Conservation (phyloP, 2,888 invertebrate genomes). For the Bimastos eiseni region DNA sequence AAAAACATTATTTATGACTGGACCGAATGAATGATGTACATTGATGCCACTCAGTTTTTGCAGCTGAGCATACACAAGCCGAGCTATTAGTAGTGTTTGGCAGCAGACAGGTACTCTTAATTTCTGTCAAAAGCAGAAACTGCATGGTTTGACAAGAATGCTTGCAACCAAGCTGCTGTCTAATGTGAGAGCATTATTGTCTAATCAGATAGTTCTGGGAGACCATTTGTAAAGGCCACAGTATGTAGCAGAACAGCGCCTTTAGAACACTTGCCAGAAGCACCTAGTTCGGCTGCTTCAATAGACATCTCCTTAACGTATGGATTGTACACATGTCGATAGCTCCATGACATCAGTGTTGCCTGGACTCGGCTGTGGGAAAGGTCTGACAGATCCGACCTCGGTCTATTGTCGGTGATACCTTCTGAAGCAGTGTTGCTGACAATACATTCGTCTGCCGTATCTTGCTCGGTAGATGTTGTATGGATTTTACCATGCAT, state of each 20-base stretch:
- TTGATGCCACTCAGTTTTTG: neutral
- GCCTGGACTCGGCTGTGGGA: neutral
- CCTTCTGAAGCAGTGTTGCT: neutral
- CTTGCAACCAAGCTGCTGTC: neutral
- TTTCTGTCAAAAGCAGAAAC: neutral
- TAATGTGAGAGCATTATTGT: neutral
- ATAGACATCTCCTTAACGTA: neutral
- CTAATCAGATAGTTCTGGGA: too few species aligned
- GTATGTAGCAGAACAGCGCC: neutral
- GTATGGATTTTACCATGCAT: neutral
- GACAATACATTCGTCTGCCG: neutral
- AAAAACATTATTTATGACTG: neutral
- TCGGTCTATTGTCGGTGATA: neutral
- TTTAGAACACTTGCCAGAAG: too few species aligned
- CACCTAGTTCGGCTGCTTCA: neutral
- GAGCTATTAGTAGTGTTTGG: neutral
- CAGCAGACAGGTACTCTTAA: neutral
- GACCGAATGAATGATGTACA: neutral
- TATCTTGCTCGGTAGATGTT: neutral
- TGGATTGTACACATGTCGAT: neutral
- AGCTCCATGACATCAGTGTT: neutral
- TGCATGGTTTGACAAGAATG: too few species aligned
- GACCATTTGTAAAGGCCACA: neutral
- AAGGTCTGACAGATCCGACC: neutral
- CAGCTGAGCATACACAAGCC: neutral